A percentile compares a stretch with the other conserved stretches of the same genome.
Evolutionary conservation across 2,113 vertebrate genomes (phyloP).

Genomic region (Tychaedon coryphoeus): DNA sequence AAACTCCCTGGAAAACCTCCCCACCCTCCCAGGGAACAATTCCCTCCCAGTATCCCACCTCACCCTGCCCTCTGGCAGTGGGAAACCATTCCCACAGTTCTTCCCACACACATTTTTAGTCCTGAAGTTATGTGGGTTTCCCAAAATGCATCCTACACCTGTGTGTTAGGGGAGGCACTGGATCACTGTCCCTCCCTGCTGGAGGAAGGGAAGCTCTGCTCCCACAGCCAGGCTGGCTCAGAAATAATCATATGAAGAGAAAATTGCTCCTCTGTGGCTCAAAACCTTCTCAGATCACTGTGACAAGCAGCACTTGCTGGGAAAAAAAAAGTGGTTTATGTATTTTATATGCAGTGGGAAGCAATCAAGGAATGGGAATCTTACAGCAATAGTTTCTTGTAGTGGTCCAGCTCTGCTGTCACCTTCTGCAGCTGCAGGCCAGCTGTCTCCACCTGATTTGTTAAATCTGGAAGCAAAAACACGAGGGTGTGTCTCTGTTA

Average conservation of each 20-base stretch:
- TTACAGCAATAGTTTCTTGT: conserved; percentile 80
- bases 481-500: not conserved
- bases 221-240: not conserved
- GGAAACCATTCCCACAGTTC: not conserved
- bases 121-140: not conserved
- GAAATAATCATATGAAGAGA: fast-evolving
- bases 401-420: conserved; percentile 68
- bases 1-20: not conserved
- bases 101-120: not conserved
- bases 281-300: not conserved
- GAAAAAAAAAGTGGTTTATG: not conserved
- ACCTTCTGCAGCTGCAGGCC: conserved; percentile 75
- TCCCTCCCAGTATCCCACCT: fast-evolving
- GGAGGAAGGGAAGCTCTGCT: not conserved
- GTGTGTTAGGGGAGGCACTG: not conserved
- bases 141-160: not conserved
- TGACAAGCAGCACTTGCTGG: not conserved
- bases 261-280: not conserved
- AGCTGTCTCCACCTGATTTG: conserved; percentile 72
- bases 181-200: not conserved
- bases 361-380: not conserved
- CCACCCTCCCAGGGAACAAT: not conserved
- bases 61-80: not conserved
- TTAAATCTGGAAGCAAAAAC: conserved; percentile 77
- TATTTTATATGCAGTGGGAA: not conserved